These are phyloP conservation scores for Amphiduros pacificus DNA, from an alignment of 2,888 invertebrate species.

Conservation along the genomic window DNA sequence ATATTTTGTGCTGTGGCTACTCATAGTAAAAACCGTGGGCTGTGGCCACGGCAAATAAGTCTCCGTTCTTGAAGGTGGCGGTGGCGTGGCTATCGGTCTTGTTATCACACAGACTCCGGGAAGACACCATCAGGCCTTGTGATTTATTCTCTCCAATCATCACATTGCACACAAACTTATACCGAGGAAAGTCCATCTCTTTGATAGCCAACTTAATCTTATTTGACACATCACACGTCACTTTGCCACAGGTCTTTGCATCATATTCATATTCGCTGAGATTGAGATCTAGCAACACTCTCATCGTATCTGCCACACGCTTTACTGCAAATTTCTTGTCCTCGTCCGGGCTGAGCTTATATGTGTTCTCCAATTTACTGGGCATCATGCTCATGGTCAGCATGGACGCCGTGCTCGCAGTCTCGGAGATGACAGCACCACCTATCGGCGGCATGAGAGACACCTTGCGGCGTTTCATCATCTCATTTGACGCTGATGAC, in stretches of 20 bases:
- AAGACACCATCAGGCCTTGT: slow-evolving; percentile 45
- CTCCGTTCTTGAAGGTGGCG: slow-evolving; percentile 38
- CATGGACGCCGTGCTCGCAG: too few relatives aligned
- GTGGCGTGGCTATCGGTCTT: slow-evolving; percentile 45
- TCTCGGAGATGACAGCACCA: too few relatives aligned
- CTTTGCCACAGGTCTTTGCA: too few relatives aligned
- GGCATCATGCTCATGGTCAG: too few relatives aligned
- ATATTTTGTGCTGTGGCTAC: too few relatives aligned
- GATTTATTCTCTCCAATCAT: slow-evolving; percentile 43
- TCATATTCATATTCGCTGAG: too few relatives aligned
- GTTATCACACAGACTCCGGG: slow-evolving; percentile 42
- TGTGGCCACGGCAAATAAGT: slow-evolving; percentile 41
- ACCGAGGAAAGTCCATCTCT: slow-evolving; percentile 39
- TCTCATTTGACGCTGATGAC: too few relatives aligned
- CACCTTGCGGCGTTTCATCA: too few relatives aligned
- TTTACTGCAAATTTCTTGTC: too few relatives aligned
- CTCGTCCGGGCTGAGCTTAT: background rate
- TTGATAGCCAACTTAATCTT: slow-evolving; percentile 42
- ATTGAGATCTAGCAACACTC: too few relatives aligned
- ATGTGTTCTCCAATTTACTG: slow-evolving; percentile 14
- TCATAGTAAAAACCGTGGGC: slow-evolving; percentile 34
- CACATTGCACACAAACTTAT: slow-evolving; percentile 46
- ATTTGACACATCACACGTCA: slow-evolving; percentile 37
- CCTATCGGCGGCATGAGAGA: too few relatives aligned
- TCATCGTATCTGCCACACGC: too few relatives aligned